Evolutionary conservation across 2,113 vertebrate species (phyloP).

Genomic region (Hippocampus barbouri): DNA sequence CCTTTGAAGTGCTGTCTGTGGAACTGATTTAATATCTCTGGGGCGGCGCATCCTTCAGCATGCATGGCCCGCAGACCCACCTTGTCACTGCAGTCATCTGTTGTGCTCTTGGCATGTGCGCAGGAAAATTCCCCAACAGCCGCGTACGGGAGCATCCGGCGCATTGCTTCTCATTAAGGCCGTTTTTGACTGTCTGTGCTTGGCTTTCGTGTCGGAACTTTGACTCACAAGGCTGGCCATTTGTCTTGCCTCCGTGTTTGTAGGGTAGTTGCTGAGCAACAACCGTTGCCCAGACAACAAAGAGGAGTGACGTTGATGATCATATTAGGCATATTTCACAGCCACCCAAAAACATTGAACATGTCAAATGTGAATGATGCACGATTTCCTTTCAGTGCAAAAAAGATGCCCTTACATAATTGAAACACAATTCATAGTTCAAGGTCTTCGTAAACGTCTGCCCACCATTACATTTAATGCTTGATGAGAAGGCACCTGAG

Average conservation of each 20-base stretch:
- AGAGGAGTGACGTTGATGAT: constrained; percentile 43
- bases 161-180: constrained; percentile 36
- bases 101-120: constrained; percentile 42
- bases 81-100: constrained; percentile 35
- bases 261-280: constrained; percentile 44
- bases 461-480: background rate
- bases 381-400: background rate
- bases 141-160: constrained; percentile 27
- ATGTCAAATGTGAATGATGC: background rate
- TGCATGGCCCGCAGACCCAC: constrained; percentile 8
- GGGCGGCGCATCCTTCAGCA: constrained; percentile 13
- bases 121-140: constrained; percentile 18
- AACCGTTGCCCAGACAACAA: constrained; percentile 38
- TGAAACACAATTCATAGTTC: background rate
- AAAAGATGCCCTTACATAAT: background rate
- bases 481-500: background rate
- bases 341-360: constrained; percentile 34
- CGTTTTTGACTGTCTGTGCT: constrained; percentile 41
- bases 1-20: constrained; percentile 15
- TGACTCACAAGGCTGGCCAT: constrained; percentile 56
- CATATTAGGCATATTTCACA: constrained; percentile 38
- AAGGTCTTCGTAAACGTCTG: background rate
- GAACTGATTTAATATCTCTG: constrained; percentile 18
- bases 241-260: constrained; percentile 54
- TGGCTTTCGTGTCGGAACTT: constrained; percentile 48